These are phyloP conservation scores for Anguilla megastoma DNA, from an alignment of 2,797 vertebrate genomes.

Conservation along the genomic window DNA sequence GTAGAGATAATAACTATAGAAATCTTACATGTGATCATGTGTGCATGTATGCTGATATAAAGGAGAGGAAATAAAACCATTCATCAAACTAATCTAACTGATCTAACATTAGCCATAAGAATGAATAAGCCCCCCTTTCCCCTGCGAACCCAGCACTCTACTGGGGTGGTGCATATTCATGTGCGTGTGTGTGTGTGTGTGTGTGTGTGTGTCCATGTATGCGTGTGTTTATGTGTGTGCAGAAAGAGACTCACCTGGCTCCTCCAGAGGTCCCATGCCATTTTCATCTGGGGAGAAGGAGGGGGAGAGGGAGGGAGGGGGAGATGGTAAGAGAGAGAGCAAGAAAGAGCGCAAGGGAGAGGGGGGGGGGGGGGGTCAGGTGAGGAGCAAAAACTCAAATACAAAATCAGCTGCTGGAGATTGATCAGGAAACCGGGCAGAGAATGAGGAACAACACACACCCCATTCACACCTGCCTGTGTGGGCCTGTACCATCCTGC, in stretches of 20 bases:
- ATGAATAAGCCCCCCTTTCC: not conserved
- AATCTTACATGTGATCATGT: not conserved
- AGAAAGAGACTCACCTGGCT: conserved; percentile 70
- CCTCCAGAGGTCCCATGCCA: conserved; percentile 72
- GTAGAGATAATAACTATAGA: not conserved
- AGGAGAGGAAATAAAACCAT: not conserved
- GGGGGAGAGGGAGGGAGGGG: conserved; percentile 10
- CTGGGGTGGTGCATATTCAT: conserved; percentile 7
- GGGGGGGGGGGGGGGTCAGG: conserved; percentile 21
- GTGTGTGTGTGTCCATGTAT: conserved; percentile 14
- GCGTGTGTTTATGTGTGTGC: not conserved
- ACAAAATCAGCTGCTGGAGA: conserved; percentile 51
- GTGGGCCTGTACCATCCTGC: not conserved
- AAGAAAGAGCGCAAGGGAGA: conserved; percentile 47
- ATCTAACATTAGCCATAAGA: not conserved
- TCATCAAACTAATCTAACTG: no score
- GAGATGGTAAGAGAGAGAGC: conserved; percentile 47
- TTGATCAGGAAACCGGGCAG: not conserved
- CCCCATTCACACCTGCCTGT: conserved; percentile 36
- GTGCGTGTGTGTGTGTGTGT: not conserved
- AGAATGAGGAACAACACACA: conserved; percentile 39
- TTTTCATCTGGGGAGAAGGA: conserved; percentile 74
- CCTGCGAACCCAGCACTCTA: not conserved
- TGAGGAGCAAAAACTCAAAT: conserved; percentile 51
- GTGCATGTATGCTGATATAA: not conserved